These are phyloP conservation scores for Poecilobothrus nobilitatus DNA, from an alignment of 2,888 invertebrate genomes.

Conservation along the genomic window DNA sequence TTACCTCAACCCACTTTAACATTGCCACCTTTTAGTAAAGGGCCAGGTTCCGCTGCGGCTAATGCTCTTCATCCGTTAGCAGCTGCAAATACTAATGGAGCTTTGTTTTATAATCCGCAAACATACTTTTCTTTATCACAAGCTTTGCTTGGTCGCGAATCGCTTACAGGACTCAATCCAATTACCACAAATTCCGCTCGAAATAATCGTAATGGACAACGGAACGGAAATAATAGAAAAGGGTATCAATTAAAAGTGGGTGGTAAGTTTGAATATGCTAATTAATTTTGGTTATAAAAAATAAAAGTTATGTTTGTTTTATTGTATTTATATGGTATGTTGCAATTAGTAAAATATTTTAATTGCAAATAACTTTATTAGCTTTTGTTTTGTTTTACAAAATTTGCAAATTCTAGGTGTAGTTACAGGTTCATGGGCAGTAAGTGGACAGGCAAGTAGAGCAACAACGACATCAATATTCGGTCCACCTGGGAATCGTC, in stretches of 20 bases:
- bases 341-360: no score
- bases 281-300: slow-evolving; percentile 16
- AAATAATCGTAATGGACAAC: slow-evolving; percentile 12
- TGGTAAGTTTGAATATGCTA: slow-evolving; percentile 25
- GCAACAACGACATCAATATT: slow-evolving; percentile 24
- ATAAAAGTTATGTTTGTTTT: slow-evolving; percentile 15
- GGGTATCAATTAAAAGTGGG: slow-evolving; percentile 33
- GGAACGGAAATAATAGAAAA: slow-evolving; percentile 22
- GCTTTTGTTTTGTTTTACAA: slow-evolving; percentile 26
- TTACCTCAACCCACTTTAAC: slow-evolving; percentile 23
- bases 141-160: slow-evolving; percentile 24
- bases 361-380: slow-evolving; percentile 19
- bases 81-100: slow-evolving; percentile 23
- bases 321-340: neutral
- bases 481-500: slow-evolving; percentile 26
- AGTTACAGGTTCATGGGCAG: slow-evolving; percentile 33
- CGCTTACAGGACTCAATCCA: slow-evolving; percentile 25
- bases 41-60: slow-evolving; percentile 20
- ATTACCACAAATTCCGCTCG: slow-evolving; percentile 16
- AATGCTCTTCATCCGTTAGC: slow-evolving; percentile 21
- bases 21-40: slow-evolving; percentile 24
- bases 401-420: slow-evolving; percentile 30
- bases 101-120: slow-evolving; percentile 26
- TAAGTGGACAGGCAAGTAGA: slow-evolving; percentile 23
- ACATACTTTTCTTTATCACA: slow-evolving; percentile 27